Base-by-base conservation (phyloP, 2,797 vertebrate genomes). In the Neoniphon sammara region DNA sequence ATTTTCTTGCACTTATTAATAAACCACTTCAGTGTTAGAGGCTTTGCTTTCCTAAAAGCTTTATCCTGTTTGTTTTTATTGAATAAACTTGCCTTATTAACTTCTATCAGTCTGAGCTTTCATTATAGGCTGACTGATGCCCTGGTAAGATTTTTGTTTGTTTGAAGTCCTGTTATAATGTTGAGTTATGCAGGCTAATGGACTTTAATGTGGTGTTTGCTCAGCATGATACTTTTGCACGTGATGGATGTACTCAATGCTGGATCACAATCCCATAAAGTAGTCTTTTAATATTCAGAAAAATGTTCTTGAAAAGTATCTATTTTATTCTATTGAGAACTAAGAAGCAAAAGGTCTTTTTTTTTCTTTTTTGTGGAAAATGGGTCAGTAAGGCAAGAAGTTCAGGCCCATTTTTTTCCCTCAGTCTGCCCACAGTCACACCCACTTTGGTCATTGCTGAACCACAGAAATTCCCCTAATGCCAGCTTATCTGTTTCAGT, bases 381-480 rank as follows among this genome's bases (percentile, higher is more conserved):
- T 66, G 11, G 49, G 63, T 66, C 49, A 23, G 30, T 53, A 36
- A 65, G 12, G 27, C 46, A 21, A 36, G 30, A 52, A 23, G 30
- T 50, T 47, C 21, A 42, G 64, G 31, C 25, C 14, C 31, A 66
- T 25, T 17, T 66, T 23, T 18, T 42, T 20, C 46, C 63, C 34
- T 20, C 25, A 27, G 36, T 56, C 53, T 46, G 15, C 39, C 23
- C 4, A 44, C 17, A 20, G 53, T 46, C 39, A 27, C 65, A 20
- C 52, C 53, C 53, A 30, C 39, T 67, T n/a, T 44, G 52, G 53
- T 18, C 23, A 2, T 25, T 30, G 12, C 65, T 30, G 31, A 20
- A 52, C 39, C 65, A 67, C 36, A 55, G 7, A 42, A 55, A 20
- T 23, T 42, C 36, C 21, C 25, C 39, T 20, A 30, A 44, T 17